These are phyloP conservation scores for Lycodopsis pacificus DNA, from an alignment of 2,797 vertebrate species.

Conservation along the genomic window DNA sequence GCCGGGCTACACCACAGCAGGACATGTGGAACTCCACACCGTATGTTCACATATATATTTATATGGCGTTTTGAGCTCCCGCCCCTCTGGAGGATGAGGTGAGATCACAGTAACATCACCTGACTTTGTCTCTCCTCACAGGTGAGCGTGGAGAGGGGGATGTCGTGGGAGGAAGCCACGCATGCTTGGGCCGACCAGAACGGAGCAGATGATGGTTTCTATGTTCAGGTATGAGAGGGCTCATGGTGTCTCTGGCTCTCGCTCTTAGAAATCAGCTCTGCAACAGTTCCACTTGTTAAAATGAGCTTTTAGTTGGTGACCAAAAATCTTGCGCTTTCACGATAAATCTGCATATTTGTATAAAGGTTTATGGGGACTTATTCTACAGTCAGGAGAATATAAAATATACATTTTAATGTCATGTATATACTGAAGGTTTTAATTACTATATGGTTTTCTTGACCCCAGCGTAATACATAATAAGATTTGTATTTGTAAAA, in stretches of 20 bases:
- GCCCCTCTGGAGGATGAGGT: accelerated
- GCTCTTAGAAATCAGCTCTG: not conserved
- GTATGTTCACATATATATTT: constrained; percentile 78
- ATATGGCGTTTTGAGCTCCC: too few relatives aligned
- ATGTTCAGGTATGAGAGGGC: constrained; percentile 88
- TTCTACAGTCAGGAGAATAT: too few relatives aligned
- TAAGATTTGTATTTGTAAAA: not conserved
- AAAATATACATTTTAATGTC: too few relatives aligned
- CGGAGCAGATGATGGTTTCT: constrained; percentile 96
- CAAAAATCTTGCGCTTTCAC: too few relatives aligned
- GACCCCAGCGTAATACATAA: too few relatives aligned
- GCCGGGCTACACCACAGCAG: constrained; percentile 96
- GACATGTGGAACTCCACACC: constrained; percentile 95
- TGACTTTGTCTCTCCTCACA: constrained; percentile 59
- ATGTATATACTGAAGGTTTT: too few relatives aligned
- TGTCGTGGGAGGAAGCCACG: constrained; percentile 99
- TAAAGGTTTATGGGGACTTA: too few relatives aligned
- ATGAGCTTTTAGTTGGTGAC: too few relatives aligned
- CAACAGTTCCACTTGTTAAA: too few relatives aligned
- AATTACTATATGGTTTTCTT: too few relatives aligned
- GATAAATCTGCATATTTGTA: too few relatives aligned
- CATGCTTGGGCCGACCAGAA: constrained; percentile 96
- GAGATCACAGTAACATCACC: not conserved
- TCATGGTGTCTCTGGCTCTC: not conserved
- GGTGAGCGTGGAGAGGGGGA: constrained; percentile 97